Evolutionary conservation across 2,888 invertebrate species (phyloP).

Genomic region (Stenoptilia bipunctidactyla): DNA sequence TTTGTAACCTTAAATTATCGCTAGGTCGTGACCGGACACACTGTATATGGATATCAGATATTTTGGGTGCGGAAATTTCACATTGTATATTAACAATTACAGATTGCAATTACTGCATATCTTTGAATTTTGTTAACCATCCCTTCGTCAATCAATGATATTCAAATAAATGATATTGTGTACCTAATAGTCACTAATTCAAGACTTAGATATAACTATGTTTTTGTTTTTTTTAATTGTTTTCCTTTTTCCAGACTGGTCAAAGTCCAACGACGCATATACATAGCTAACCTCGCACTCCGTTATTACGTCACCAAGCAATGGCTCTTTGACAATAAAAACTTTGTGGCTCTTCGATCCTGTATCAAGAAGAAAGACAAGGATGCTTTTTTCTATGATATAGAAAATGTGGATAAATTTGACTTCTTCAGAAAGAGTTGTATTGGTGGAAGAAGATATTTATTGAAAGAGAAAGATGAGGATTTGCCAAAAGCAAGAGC

Average conservation of each 20-base stretch:
- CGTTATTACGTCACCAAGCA: constrained; percentile 80
- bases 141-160: too few relatives aligned
- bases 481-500: constrained; percentile 64
- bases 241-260: constrained; percentile 73
- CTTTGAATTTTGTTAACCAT: too few relatives aligned
- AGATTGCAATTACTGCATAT: too few relatives aligned
- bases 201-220: too few relatives aligned
- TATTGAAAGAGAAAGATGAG: constrained; percentile 76
- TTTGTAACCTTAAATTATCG: too few relatives aligned
- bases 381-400: constrained; percentile 71
- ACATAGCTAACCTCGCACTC: constrained; percentile 78
- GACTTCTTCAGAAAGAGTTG: constrained; percentile 65
- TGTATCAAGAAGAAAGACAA: constrained; percentile 57
- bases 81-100: too few relatives aligned
- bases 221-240: background rate
- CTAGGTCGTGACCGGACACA: too few relatives aligned
- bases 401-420: constrained; percentile 62
- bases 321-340: constrained; percentile 82
- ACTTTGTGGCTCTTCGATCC: constrained; percentile 66
- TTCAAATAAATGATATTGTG: too few relatives aligned
- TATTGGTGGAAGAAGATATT: constrained; percentile 73
- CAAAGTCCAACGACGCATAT: constrained; percentile 85
- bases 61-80: too few relatives aligned
- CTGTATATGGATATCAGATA: too few relatives aligned
- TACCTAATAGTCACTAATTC: too few relatives aligned